Conservation (phyloP, 2,797 vertebrate species). For the Rhabdomys pumilio region DNA sequence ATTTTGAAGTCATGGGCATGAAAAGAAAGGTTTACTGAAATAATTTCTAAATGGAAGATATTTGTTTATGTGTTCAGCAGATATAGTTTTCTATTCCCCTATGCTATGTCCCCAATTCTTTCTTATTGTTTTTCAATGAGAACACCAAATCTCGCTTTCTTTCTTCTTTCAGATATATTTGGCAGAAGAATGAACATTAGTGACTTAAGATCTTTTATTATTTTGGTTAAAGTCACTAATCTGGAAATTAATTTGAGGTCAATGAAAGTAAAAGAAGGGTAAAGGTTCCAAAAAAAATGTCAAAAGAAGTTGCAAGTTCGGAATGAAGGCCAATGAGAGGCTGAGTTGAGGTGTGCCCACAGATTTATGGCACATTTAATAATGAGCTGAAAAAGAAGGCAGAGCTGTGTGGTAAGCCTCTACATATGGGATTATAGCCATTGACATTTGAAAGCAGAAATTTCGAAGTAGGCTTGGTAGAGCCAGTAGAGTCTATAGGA, state of each 20-base stretch:
- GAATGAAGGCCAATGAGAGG: neutral
- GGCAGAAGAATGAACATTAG: neutral
- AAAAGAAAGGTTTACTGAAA: constrained; percentile 13
- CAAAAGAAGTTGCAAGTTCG: neutral
- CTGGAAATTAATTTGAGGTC: neutral
- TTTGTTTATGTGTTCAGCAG: neutral
- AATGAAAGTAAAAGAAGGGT: neutral
- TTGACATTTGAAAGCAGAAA: neutral
- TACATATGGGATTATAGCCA: neutral
- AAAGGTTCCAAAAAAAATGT: neutral
- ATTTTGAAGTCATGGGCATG: neutral
- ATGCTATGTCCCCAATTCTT: neutral
- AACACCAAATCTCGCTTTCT: neutral
- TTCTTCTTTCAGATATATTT: neutral
- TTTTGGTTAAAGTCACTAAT: neutral
- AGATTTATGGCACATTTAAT: neutral
- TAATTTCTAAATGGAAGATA: neutral
- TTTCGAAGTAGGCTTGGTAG: neutral
- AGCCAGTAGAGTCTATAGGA: neutral
- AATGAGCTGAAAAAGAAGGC: neutral
- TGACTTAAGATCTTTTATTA: neutral
- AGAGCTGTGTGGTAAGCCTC: neutral
- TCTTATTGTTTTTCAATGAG: neutral
- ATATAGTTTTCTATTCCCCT: neutral
- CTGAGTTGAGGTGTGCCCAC: neutral